Evolutionary conservation across 1,140 invertebrate genomes (phyloP).

Genomic region (Cyclina sinensis): DNA sequence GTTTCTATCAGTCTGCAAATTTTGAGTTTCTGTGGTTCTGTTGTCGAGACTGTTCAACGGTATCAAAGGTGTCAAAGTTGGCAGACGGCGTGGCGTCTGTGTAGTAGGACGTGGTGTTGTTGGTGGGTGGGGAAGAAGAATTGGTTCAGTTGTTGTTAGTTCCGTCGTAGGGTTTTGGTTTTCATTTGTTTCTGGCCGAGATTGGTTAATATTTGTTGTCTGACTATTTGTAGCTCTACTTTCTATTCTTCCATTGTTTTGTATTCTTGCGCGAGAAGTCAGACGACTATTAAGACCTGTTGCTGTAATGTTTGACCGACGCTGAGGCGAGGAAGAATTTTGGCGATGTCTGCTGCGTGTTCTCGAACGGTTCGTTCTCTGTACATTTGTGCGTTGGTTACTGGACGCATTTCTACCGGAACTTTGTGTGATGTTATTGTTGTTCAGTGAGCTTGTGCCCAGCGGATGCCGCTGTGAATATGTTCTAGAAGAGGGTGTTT

Average conservation of each 20-base stretch:
- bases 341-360: not conserved
- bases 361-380: not conserved
- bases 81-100: slow-evolving; percentile 65
- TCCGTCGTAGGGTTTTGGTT: not conserved
- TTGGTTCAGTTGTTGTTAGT: slow-evolving; percentile 30
- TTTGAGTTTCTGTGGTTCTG: slow-evolving; percentile 26
- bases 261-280: slow-evolving; percentile 58
- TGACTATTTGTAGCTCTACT: not conserved
- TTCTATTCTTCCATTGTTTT: slow-evolving; percentile 22
- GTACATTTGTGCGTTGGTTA: slow-evolving; percentile 10
- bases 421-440: slow-evolving; percentile 48
- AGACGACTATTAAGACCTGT: slow-evolving; percentile 39
- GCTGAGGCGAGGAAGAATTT: slow-evolving; percentile 36
- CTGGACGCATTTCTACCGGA: not conserved
- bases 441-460: not conserved
- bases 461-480: not conserved
- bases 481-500: not conserved
- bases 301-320: slow-evolving; percentile 21
- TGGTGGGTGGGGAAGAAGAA: slow-evolving; percentile 2
- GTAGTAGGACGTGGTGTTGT: not conserved
- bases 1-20: slow-evolving; percentile 46
- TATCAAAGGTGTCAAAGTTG: slow-evolving; percentile 71
- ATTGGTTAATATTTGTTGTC: slow-evolving; percentile 16
- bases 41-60: slow-evolving; percentile 28
- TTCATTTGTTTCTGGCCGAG: not conserved